These are phyloP conservation scores for Lacerta viridis DNA, from an alignment of 2,797 vertebrate genomes.

Conservation along the genomic window DNA sequence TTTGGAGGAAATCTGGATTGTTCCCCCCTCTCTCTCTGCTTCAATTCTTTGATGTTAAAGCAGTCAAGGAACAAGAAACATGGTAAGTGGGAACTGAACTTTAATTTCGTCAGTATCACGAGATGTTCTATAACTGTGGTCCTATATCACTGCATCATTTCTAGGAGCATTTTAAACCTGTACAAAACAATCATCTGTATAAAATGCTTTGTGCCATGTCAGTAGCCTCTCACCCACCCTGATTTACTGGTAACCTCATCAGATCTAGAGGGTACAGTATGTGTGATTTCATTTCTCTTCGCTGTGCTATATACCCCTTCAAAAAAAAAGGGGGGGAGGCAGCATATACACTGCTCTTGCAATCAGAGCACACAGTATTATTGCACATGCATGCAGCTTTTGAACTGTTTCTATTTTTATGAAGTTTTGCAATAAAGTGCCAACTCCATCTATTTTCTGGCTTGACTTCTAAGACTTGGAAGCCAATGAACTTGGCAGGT, in stretches of 20 bases:
- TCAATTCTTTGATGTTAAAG: background rate
- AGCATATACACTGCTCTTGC: slow-evolving; percentile 22
- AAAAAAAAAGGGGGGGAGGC: slow-evolving; percentile 5
- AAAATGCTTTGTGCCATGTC: background rate
- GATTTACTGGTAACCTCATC: background rate
- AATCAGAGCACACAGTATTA: slow-evolving; percentile 48
- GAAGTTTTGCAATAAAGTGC: slow-evolving; percentile 54
- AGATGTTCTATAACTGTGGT: background rate
- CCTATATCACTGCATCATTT: background rate
- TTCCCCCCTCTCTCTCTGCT: background rate
- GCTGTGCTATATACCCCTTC: slow-evolving; percentile 14
- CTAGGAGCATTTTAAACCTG: background rate
- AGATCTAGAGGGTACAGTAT: background rate
- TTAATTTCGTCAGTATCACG: background rate
- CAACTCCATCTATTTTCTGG: slow-evolving; percentile 69
- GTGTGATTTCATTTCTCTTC: background rate
- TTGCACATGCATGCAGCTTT: slow-evolving; percentile 65
- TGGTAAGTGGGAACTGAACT: background rate
- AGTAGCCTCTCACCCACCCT: background rate
- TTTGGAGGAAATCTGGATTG: background rate
- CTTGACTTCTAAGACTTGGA: slow-evolving; percentile 6
- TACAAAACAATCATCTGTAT: background rate
- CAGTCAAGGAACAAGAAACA: background rate
- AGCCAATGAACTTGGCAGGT: slow-evolving; percentile 59
- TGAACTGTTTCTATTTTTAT: slow-evolving; percentile 71